Evolutionary conservation across 2,888 invertebrate genomes (phyloP).

Genomic region (Onthophagus sagittarius): DNA sequence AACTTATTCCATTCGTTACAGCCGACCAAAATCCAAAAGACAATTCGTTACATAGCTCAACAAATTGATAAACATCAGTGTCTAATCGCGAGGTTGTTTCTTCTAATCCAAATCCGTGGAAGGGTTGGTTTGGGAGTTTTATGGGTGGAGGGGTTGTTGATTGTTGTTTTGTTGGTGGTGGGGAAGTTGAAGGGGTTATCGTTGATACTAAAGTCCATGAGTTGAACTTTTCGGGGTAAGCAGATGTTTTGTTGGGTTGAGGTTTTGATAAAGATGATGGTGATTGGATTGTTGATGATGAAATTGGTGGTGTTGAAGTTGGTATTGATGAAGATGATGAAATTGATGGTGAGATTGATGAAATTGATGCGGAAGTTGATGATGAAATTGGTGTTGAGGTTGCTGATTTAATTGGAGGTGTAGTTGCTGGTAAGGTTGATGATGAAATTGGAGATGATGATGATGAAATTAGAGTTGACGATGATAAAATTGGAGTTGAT

Average conservation of each 20-base stretch:
- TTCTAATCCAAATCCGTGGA: slow-evolving; percentile 68
- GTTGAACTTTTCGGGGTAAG: not conserved
- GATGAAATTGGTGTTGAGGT: not conserved
- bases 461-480: not conserved
- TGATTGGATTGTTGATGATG: slow-evolving; percentile 23
- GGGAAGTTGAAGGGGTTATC: slow-evolving; percentile 48
- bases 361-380: not conserved
- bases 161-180: slow-evolving; percentile 18
- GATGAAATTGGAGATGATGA: too few species aligned
- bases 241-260: slow-evolving; percentile 17
- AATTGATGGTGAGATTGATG: not conserved
- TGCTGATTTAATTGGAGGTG: not conserved
- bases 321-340: not conserved
- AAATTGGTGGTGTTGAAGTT: slow-evolving; percentile 17
- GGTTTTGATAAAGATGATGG: slow-evolving; percentile 27
- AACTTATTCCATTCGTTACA: slow-evolving; percentile 66
- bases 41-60: slow-evolving; percentile 77
- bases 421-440: not conserved
- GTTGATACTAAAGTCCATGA: slow-evolving; percentile 60
- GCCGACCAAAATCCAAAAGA: slow-evolving; percentile 81
- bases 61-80: slow-evolving; percentile 72
- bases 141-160: slow-evolving; percentile 42
- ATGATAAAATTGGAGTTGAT: not conserved
- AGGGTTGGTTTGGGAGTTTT: slow-evolving; percentile 54
- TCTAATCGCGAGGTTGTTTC: slow-evolving; percentile 69